Percentiles rank a stretch among this genome's conserved stretches.
These are phyloP conservation scores for Stenoptilia bipunctidactyla DNA, from an alignment of 2,888 invertebrate genomes.

Conservation along the genomic window DNA sequence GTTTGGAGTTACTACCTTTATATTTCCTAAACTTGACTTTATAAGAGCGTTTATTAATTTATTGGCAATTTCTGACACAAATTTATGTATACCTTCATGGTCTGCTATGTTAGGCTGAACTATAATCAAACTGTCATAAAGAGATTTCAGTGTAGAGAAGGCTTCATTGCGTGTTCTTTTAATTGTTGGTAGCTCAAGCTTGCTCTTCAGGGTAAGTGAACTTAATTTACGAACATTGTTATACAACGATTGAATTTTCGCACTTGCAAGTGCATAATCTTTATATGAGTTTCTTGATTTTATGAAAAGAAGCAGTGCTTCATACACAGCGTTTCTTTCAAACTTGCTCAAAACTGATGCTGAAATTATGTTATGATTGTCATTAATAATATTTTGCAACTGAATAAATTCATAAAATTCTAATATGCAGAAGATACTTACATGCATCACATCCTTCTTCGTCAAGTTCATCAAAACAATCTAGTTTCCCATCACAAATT, in stretches of 20 bases:
- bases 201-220: background rate
- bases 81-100: constrained; percentile 18
- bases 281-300: no score
- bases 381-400: constrained; percentile 2
- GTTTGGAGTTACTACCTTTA: constrained; percentile 23
- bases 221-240: no score
- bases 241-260: no score
- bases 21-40: constrained; percentile 37
- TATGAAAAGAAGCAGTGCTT: no score
- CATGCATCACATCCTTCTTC: constrained; percentile 37
- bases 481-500: constrained; percentile 52
- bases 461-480: constrained; percentile 49
- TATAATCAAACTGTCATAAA: constrained; percentile 25
- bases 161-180: constrained; percentile 16
- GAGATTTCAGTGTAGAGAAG: constrained; percentile 24
- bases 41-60: constrained; percentile 39
- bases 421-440: constrained; percentile 15
- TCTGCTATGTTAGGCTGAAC: background rate
- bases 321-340: background rate
- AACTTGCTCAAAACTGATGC: no score
- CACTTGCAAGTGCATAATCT: no score
- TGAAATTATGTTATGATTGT: background rate
- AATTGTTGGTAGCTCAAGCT: background rate
- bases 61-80: constrained; percentile 29
- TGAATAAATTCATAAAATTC: background rate